Percentiles rank a stretch among this genome's conserved stretches.
Conservation (phyloP, 1,140 invertebrate genomes). For the Leptonema lineaticorne region DNA sequence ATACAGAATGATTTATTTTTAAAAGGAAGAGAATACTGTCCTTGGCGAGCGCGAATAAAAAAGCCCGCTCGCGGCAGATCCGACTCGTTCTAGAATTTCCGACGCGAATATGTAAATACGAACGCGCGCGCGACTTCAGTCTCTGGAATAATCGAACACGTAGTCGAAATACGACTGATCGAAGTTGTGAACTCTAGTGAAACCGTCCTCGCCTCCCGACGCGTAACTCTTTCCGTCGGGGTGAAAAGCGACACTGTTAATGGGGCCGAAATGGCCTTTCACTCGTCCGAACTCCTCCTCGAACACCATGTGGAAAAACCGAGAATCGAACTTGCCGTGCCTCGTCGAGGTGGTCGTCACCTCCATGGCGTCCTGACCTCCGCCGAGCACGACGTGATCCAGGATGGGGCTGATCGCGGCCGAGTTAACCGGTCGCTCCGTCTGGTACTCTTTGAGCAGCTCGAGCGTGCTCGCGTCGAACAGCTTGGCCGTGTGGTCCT, state of each 20-base stretch:
- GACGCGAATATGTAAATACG: background rate
- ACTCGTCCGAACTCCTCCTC: slow-evolving; percentile 98
- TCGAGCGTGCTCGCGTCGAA: slow-evolving; percentile 87
- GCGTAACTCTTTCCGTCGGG: slow-evolving; percentile 97
- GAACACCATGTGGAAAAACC: slow-evolving; percentile 98
- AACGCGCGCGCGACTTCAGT: too few species aligned
- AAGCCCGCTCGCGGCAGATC: too few species aligned
- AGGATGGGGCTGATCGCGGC: slow-evolving; percentile 91
- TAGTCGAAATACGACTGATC: slow-evolving; percentile 97
- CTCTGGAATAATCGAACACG: slow-evolving; percentile 82
- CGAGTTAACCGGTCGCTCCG: slow-evolving; percentile 94
- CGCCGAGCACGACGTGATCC: slow-evolving; percentile 94
- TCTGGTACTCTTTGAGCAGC: slow-evolving; percentile 92
- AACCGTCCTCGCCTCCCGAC: slow-evolving; percentile 98
- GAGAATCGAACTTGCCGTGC: slow-evolving; percentile 96
- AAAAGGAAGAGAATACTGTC: too few species aligned
- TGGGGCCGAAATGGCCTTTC: slow-evolving; percentile 99
- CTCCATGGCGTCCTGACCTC: slow-evolving; percentile 98
- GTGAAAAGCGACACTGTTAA: slow-evolving; percentile 98
- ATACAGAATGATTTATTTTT: too few species aligned
- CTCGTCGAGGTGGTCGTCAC: slow-evolving; percentile 96
- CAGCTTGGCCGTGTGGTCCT: slow-evolving; percentile 91
- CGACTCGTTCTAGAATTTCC: too few species aligned
- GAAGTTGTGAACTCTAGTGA: slow-evolving; percentile 93
- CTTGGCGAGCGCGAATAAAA: too few species aligned